Conservation (phyloP, 2,888 invertebrate genomes). For the Arctia plantaginis region DNA sequence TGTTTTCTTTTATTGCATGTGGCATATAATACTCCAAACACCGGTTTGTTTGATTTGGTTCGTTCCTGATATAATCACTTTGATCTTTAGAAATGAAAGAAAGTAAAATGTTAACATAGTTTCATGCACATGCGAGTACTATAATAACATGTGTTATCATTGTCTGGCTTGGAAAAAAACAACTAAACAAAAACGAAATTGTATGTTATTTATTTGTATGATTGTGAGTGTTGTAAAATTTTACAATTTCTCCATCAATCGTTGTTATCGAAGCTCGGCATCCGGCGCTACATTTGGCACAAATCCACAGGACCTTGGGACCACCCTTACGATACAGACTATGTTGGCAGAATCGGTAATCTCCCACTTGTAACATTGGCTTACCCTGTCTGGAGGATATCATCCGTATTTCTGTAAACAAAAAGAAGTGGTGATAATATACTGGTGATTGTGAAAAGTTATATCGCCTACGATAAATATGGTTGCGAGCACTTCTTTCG, state of each 20-base stretch:
- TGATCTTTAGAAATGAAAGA: background rate
- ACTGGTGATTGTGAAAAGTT: background rate
- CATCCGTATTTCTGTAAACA: slow-evolving; percentile 24
- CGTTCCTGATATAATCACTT: background rate
- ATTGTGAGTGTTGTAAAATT: slow-evolving; percentile 6
- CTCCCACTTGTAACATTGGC: slow-evolving; percentile 53
- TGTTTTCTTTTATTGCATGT: background rate
- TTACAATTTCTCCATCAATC: slow-evolving; percentile 37
- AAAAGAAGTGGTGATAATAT: background rate
- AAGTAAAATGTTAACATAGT: background rate
- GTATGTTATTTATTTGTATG: background rate
- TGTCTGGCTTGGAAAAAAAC: background rate
- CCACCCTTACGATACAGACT: slow-evolving; percentile 34
- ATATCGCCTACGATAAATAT: background rate
- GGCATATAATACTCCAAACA: too few species aligned
- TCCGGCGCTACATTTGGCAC: slow-evolving; percentile 46
- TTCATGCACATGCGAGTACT: background rate
- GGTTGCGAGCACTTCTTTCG: background rate
- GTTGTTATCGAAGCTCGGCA: slow-evolving; percentile 53
- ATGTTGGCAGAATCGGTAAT: slow-evolving; percentile 58
- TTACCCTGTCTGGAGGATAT: slow-evolving; percentile 50
- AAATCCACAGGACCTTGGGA: slow-evolving; percentile 56
- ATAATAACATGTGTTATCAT: background rate
- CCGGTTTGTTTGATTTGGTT: background rate
- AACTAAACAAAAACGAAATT: background rate